Evolutionary conservation across 2,797 vertebrate species (phyloP), one percentile per base, ranked within the genome.

Genomic region (Sebastes minor): DNA sequence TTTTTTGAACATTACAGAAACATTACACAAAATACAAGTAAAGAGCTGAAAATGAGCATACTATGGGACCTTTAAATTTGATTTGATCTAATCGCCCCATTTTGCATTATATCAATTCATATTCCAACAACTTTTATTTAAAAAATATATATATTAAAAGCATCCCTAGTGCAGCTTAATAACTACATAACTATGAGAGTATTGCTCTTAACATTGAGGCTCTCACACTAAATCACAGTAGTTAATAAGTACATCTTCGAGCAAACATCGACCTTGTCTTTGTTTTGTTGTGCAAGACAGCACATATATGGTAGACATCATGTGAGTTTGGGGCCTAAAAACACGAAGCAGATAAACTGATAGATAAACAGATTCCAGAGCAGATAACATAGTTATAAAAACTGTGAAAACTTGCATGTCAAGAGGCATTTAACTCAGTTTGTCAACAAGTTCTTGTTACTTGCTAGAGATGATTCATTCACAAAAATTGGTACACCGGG

Each of bases 271-370:
- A 65, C 69, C 28, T 23, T 3, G 12, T 61, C 13, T 76, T 63
- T 73, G 53, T 74, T 71, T 56, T 38, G 27, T 60, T 76, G 67
- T 78, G 59, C 53, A 80, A 25, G 16, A 28, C 66, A 65, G 65
- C 46, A 46, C 20, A 22, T 11, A 23, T 14, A 6, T 11, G 18
- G 13, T 11, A 53, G 10, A 42, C 25, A 13, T 49, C 32, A 46
- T 72, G 42, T 52, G 53, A 49, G 42, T 61, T 16, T 33, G 13
- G 16, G 38, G 64, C 38, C 14, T 57, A 13, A 73, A 82, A 61
- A 38, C 59, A 70, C 0, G 1, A 28, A 9, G 23, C 46, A 69
- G 68, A 69, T 75, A 63, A 70, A 82, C 65, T 9, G 57, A 68
- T 10, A 23, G 8, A 16, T 55, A n/a, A 52, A 76, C 46, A 79